phyloP scores from a whole-genome alignment of 30 jellyfish, hydroid and myxozoan species.

The Cassiopea xamachana region DNA sequence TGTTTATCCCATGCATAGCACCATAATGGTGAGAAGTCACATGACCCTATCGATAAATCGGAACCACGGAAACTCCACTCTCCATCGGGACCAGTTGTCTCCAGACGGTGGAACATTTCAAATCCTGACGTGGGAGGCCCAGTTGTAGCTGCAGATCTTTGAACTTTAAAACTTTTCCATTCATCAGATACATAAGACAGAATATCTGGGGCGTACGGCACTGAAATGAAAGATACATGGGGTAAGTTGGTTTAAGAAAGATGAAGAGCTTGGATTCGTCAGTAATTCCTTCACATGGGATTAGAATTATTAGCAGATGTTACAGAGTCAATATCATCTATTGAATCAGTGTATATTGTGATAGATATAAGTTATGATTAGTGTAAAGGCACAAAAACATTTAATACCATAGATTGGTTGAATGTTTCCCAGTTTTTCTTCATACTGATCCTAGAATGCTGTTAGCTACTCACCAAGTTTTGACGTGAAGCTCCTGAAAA shows the following conservation, averaged over 20 bases:
- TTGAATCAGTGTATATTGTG: no score
- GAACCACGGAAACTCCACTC: slow-evolving; percentile 26
- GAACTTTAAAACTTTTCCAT: slow-evolving; percentile 1
- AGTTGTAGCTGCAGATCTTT: not conserved
- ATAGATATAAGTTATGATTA: no score
- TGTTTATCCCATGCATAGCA: slow-evolving; percentile 10
- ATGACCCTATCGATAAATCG: slow-evolving; percentile 12
- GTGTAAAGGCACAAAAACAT: no score
- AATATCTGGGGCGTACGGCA: slow-evolving; percentile 63
- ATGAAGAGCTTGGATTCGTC: no score
- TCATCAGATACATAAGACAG: not conserved
- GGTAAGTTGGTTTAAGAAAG: no score
- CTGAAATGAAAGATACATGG: slow-evolving; percentile 2
- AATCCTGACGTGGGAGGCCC: slow-evolving; percentile 31
- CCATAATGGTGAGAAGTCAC: slow-evolving; percentile 22
- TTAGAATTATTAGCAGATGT: no score
- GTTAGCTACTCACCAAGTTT: slow-evolving; percentile 13
- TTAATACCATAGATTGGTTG: no score
- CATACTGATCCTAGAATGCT: not conserved
- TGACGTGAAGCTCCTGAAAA: slow-evolving; percentile 25
- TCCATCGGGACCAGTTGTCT: slow-evolving; percentile 65
- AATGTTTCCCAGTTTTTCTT: not conserved
- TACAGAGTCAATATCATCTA: no score
- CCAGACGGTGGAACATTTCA: slow-evolving; percentile 43
- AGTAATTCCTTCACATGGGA: no score